A percentile compares a stretch with the other conserved stretches of the same genome.
These are phyloP conservation scores for Tubulanus polymorphus DNA, from an alignment of 2,888 invertebrate species.

Conservation along the genomic window DNA sequence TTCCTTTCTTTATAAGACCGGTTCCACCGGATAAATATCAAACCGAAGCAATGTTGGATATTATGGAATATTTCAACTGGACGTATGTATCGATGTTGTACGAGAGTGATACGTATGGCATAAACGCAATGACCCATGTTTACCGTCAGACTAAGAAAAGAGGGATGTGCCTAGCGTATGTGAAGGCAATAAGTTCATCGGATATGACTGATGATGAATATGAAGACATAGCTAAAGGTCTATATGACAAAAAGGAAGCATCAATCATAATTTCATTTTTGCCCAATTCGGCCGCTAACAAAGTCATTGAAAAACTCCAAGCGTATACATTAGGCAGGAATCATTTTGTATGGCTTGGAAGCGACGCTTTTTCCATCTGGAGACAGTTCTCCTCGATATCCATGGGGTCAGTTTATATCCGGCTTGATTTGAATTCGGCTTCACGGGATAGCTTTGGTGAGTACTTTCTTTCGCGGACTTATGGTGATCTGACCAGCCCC, in stretches of 20 bases:
- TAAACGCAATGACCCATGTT: conserved; percentile 25
- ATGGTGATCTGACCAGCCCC: too few relatives aligned
- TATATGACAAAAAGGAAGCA: background rate
- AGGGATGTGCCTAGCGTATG: background rate
- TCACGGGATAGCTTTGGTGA: too few relatives aligned
- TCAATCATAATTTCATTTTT: background rate
- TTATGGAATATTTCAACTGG: conserved; percentile 60
- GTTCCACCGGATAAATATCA: conserved; percentile 41
- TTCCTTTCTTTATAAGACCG: conserved; percentile 41
- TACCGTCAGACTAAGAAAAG: background rate
- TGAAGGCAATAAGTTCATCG: background rate
- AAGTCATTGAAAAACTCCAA: too few relatives aligned
- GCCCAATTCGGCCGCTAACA: background rate
- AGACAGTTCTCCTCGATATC: too few relatives aligned
- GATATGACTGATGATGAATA: background rate
- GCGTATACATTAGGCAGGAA: too few relatives aligned
- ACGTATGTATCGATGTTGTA: conserved; percentile 75
- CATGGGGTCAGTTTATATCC: too few relatives aligned
- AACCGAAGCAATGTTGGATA: conserved; percentile 29
- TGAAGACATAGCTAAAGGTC: background rate
- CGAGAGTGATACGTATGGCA: conserved; percentile 61
- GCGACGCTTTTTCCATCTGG: background rate
- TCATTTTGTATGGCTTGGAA: background rate
- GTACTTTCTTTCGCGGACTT: too few relatives aligned
- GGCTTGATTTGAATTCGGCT: too few relatives aligned